Percentiles rank a stretch among this genome's conserved stretches.
phyloP scores from a whole-genome alignment of 2,113 vertebrate genomes.

The Neogale vison region DNA sequence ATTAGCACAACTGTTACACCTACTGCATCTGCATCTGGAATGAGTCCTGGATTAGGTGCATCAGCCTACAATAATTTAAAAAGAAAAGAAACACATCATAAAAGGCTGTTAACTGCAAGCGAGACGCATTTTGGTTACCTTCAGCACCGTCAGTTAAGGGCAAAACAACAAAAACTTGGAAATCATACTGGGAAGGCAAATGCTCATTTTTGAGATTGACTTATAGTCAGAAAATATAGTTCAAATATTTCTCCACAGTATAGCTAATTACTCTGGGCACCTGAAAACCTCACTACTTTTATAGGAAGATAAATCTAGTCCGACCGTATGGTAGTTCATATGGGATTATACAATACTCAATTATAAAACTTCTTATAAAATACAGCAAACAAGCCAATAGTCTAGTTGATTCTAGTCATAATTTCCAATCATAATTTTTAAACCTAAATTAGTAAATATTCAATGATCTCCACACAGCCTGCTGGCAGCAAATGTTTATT shows the following conservation, averaged over 20 bases:
- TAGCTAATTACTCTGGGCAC: neutral
- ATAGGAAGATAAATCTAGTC: slow-evolving; percentile 1
- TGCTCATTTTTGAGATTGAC: neutral
- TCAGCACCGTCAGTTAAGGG: neutral
- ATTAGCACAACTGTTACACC: slow-evolving; percentile 91
- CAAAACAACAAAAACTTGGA: neutral
- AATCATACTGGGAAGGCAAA: neutral
- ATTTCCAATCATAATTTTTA: slow-evolving; percentile 42
- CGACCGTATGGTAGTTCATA: neutral
- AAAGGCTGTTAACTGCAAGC: slow-evolving; percentile 61
- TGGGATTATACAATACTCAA: neutral
- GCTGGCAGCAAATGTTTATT: neutral
- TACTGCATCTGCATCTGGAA: slow-evolving; percentile 91
- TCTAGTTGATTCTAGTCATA: neutral
- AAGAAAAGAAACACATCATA: slow-evolving; percentile 60
- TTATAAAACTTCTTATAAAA: slow-evolving; percentile 42
- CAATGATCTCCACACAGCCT: neutral
- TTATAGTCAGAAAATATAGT: neutral
- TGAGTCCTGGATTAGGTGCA: slow-evolving; percentile 89
- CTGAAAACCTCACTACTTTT: neutral
- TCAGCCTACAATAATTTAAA: slow-evolving; percentile 84
- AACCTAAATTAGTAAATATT: slow-evolving; percentile 21
- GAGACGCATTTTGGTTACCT: neutral
- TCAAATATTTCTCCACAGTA: neutral
- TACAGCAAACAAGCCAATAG: neutral